Percentiles rank a stretch among this genome's conserved stretches.
Evolutionary conservation across 2,113 vertebrate species (phyloP).

Genomic region (Centrocercus urophasianus): DNA sequence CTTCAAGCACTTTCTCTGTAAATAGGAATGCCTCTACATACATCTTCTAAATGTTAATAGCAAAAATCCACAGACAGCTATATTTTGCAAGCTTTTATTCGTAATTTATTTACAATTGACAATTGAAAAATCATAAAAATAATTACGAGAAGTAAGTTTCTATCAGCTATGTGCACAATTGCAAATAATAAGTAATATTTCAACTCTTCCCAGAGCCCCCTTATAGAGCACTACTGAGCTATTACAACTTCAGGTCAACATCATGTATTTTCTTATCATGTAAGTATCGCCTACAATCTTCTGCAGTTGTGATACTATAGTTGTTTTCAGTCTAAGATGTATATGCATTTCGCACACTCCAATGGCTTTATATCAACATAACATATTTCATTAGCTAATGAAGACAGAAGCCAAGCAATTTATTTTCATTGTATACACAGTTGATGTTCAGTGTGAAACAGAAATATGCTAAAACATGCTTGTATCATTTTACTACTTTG

Average conservation of each 20-base stretch:
- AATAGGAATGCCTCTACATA: not conserved
- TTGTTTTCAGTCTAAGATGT: not conserved
- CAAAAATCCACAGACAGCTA: not conserved
- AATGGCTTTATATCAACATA: not conserved
- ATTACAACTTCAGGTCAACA: not conserved
- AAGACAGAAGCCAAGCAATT: not conserved
- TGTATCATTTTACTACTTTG: not conserved
- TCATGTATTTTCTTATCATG: not conserved
- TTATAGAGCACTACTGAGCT: not conserved
- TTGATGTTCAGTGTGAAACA: not conserved
- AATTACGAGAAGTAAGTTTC: not conserved
- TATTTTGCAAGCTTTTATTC: not conserved
- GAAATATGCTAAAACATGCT: conserved; percentile 5
- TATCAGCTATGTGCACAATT: not conserved
- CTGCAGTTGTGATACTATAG: not conserved
- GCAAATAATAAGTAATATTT: not conserved
- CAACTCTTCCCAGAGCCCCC: not conserved
- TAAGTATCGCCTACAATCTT: not conserved
- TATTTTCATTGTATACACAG: not conserved
- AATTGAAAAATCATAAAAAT: not conserved
- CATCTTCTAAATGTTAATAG: not conserved
- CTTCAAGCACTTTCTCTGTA: not conserved
- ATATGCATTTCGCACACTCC: not conserved
- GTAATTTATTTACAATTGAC: not conserved
- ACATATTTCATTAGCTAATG: not conserved